Base-by-base conservation (phyloP, 2,113 vertebrate species). In the Crotalus helleri region DNA sequence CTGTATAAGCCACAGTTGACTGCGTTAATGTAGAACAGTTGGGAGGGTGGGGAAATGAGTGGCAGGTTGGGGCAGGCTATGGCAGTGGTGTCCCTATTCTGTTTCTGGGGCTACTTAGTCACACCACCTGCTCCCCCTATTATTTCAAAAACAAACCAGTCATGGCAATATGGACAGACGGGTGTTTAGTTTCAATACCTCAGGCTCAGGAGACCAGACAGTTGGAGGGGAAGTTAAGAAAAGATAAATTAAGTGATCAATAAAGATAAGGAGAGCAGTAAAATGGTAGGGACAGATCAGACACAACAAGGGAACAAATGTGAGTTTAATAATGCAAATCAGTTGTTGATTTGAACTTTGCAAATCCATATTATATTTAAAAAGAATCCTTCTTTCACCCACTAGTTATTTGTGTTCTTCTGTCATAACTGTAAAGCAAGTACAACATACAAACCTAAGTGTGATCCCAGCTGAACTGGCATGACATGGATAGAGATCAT, bases 61-160 rank as follows among this genome's bases (percentile, higher is more conserved):
- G 97, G 97, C 98, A 98, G 98, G 98, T 99, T 98, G 96, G 98
- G 98, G 98, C 98, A 97, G 98, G 97, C 97, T 98, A 95, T 94
- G 97, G 97, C 97, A 95, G 97, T 97, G 98, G 98, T 98, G 98
- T 97, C 97, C 97, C 97, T 98, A 98, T 98, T 98, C 98, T 98
- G 97, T 97, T 74, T 95, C 98, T 98, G 98, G 89, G 98, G 97
- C 98, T 97, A 98, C 98, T 99, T 98, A 99, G 99, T 99, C 98
- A 99, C 99, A 99, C 99, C 99, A 99, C 99, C 99, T 99, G 99
- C 99, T 98, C 98, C 98, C 98, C 97, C 98, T 98, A 98, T 99
- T 99, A 98, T 99, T 98, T 97, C 98, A 97, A 95, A 96, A 97
- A 97, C 97, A 98, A 98, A 97, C 98, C 97, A 97, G 97, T 97